Percentiles rank a stretch among this genome's conserved stretches.
These are phyloP conservation scores for Ceratosolen solmsi DNA, from an alignment of 1,140 invertebrate species.

Conservation along the genomic window DNA sequence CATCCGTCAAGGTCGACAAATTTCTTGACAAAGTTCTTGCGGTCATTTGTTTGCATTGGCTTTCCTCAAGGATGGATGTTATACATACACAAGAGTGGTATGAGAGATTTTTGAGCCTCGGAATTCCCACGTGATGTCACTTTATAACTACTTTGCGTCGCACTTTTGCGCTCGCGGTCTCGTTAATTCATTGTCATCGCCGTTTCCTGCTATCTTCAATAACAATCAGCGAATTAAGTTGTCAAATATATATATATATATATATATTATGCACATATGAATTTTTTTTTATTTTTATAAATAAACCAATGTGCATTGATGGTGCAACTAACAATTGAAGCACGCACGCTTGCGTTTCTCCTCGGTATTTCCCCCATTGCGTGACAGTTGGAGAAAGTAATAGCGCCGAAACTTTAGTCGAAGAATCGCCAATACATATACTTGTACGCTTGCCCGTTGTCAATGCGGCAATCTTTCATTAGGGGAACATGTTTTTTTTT, in stretches of 20 bases:
- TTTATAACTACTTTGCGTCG: neutral
- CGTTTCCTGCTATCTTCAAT: too few species aligned
- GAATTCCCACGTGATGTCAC: conserved; percentile 47
- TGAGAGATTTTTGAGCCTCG: conserved; percentile 29
- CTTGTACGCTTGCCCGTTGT: neutral
- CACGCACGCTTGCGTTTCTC: neutral
- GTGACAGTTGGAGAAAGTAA: neutral
- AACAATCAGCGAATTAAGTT: too few species aligned
- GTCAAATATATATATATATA: too few species aligned
- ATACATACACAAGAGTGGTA: neutral
- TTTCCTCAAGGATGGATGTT: neutral
- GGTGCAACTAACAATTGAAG: neutral
- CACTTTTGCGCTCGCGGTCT: neutral
- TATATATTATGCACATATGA: too few species aligned
- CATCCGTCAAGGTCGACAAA: neutral
- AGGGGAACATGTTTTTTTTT: too few species aligned
- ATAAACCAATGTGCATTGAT: too few species aligned
- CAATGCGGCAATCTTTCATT: neutral
- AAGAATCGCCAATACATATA: neutral
- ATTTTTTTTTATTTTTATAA: too few species aligned
- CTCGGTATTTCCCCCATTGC: neutral
- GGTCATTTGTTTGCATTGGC: neutral
- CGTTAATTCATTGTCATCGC: neutral
- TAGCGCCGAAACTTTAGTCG: neutral
- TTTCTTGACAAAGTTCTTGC: neutral